A percentile compares a stretch with the other conserved stretches of the same genome.
Evolutionary conservation across 2,113 vertebrate genomes (phyloP).

Genomic region (Sinocyclocheilus anshuiensis): DNA sequence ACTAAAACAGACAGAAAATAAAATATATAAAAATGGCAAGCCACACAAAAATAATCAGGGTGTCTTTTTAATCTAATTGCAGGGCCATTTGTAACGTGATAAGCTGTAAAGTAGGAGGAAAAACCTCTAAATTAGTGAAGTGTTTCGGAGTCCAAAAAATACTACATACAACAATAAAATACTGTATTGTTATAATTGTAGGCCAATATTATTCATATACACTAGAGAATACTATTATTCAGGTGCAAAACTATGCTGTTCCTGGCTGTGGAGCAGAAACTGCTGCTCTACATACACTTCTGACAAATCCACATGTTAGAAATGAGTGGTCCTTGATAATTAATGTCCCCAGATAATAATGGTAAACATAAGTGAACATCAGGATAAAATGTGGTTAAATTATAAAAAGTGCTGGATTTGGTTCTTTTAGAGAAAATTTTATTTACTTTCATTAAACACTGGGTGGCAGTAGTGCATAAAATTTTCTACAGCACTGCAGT

Average conservation of each 20-base stretch:
- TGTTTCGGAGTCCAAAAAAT: background rate
- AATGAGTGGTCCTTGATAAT: background rate
- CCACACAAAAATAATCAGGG: background rate
- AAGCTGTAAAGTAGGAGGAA: too few relatives aligned
- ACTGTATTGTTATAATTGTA: background rate
- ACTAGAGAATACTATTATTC: background rate
- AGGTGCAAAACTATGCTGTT: background rate
- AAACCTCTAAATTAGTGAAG: background rate
- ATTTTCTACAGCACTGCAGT: background rate
- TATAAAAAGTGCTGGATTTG: background rate
- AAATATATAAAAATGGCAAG: background rate
- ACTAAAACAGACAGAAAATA: slow-evolving; percentile 48
- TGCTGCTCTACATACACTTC: background rate
- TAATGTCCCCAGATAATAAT: too few relatives aligned
- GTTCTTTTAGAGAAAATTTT: background rate
- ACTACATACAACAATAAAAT: background rate
- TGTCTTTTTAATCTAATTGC: background rate
- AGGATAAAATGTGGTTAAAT: background rate
- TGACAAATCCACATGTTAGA: background rate
- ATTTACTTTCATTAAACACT: slow-evolving; percentile 48
- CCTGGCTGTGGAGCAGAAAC: background rate
- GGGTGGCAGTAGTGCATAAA: slow-evolving; percentile 67
- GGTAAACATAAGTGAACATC: background rate
- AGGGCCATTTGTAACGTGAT: background rate
- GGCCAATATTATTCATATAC: background rate